Conservation (phyloP, 2,113 vertebrate species). For the Oryzias woworae region DNA sequence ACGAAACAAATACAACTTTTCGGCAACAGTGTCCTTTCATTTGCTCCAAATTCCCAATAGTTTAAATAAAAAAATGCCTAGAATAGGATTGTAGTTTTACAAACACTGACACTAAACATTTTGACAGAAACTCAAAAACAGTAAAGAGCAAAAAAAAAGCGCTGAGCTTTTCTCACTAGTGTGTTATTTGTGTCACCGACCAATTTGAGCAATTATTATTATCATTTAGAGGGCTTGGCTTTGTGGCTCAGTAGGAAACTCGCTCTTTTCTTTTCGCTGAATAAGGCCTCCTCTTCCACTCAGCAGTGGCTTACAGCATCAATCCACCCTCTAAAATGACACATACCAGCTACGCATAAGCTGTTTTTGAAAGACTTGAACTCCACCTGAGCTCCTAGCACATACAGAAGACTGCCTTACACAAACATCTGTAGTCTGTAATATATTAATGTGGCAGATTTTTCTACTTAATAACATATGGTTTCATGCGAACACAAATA, state of each 20-base stretch:
- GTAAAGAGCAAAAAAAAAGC: conserved; percentile 11
- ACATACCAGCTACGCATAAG: conserved; percentile 20
- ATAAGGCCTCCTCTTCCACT: conserved; percentile 41
- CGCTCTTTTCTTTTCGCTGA: conserved; percentile 23
- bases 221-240: conserved; percentile 35
- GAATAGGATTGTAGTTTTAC: too few species aligned
- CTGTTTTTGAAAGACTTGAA: conserved; percentile 39
- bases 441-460: background rate
- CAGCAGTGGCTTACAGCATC: conserved; percentile 14
- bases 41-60: too few species aligned
- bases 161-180: conserved; percentile 11
- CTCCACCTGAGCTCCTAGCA: conserved; percentile 9
- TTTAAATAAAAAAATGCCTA: too few species aligned
- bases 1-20: too few species aligned
- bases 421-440: background rate
- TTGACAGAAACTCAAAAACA: conserved; percentile 21
- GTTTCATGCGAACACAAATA: background rate
- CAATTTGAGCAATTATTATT: conserved; percentile 32
- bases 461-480: conserved; percentile 2
- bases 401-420: background rate
- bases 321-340: conserved; percentile 49
- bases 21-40: too few species aligned
- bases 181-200: conserved; percentile 39
- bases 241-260: conserved; percentile 60
- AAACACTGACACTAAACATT: too few species aligned